Percentiles rank a stretch among this genome's conserved stretches.
These are phyloP conservation scores for Dryobota labecula DNA, from an alignment of 2,888 invertebrate species.

Conservation along the genomic window DNA sequence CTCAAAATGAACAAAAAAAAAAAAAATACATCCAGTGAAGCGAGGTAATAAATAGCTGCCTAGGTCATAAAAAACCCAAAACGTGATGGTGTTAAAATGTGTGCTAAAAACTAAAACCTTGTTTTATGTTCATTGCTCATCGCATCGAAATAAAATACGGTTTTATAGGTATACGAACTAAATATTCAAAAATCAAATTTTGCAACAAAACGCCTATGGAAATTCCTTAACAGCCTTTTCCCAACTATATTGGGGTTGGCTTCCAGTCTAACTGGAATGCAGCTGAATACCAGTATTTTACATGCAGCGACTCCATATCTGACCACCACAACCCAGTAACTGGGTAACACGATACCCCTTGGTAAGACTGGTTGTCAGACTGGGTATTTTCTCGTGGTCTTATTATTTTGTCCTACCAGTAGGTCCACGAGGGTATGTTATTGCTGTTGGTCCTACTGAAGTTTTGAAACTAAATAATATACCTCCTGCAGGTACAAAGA, in stretches of 20 bases:
- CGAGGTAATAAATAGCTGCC: constrained; percentile 20
- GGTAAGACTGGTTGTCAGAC: too few relatives aligned
- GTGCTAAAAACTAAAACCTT: constrained; percentile 27
- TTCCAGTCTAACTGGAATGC: background rate
- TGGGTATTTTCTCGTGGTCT: too few relatives aligned
- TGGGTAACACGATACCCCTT: too few relatives aligned
- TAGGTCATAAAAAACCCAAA: constrained; percentile 27
- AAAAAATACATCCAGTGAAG: constrained; percentile 2
- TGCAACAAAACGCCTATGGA: background rate
- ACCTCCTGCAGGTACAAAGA: too few relatives aligned
- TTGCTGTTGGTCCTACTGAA: too few relatives aligned
- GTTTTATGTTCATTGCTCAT: constrained; percentile 32
- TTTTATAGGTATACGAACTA: background rate
- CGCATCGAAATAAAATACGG: constrained; percentile 13
- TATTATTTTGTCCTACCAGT: too few relatives aligned
- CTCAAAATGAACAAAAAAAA: too few relatives aligned
- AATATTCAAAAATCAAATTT: constrained; percentile 13
- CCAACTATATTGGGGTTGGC: background rate
- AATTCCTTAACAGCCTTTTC: background rate
- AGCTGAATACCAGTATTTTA: background rate
- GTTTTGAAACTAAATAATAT: too few relatives aligned
- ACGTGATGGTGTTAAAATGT: constrained; percentile 19
- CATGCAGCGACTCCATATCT: background rate
- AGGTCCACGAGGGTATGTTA: too few relatives aligned
- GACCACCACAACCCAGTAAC: too few relatives aligned